phyloP scores from a whole-genome alignment of 2,113 vertebrate species.

The Gambusia holbrooki region DNA sequence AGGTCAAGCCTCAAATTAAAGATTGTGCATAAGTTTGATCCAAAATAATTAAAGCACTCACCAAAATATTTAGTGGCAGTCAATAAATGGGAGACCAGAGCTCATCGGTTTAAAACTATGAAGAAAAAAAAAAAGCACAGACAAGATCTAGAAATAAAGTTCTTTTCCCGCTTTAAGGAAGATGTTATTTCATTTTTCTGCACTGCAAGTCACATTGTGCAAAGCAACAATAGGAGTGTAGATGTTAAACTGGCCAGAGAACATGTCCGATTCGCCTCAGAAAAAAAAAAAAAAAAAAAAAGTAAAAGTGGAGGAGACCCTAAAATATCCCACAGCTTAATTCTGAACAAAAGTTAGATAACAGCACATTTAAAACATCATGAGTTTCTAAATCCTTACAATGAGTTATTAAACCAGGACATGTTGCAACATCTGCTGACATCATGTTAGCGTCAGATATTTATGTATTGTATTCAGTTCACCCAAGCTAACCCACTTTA shows the following conservation, averaged over 20 bases:
- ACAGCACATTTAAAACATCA: not conserved
- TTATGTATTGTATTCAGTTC: not conserved
- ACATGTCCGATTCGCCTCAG: too few relatives aligned
- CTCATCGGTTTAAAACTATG: not conserved
- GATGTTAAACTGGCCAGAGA: not conserved
- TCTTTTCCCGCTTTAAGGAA: not conserved
- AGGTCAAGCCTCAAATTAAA: too few relatives aligned
- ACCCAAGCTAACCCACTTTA: not conserved
- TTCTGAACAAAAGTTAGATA: not conserved
- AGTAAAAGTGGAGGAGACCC: not conserved
- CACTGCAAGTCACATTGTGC: not conserved
- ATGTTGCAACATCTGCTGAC: not conserved
- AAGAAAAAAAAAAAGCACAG: not conserved
- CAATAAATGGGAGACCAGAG: too few relatives aligned
- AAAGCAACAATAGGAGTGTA: not conserved
- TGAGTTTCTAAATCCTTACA: not conserved
- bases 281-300: not conserved
- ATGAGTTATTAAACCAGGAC: not conserved
- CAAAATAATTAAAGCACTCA: too few relatives aligned
- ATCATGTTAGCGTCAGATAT: not conserved
- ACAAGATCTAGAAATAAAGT: not conserved
- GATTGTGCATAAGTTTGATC: too few relatives aligned
- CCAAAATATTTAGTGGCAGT: too few relatives aligned
- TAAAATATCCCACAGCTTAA: not conserved
- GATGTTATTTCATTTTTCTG: not conserved